Conservation (phyloP, 2,113 vertebrate species). For the Parus major region DNA sequence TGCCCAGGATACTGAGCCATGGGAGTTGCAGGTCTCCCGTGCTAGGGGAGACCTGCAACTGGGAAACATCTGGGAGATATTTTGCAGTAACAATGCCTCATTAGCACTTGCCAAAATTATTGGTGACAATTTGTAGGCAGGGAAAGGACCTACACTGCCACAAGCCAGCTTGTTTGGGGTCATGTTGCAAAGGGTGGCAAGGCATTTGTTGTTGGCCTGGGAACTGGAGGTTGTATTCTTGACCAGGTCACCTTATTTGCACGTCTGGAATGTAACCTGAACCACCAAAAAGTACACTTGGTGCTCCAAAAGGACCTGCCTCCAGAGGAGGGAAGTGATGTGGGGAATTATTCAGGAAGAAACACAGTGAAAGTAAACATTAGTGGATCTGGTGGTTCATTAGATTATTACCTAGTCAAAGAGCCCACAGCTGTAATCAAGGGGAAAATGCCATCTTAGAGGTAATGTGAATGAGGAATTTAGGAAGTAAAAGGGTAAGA, state of each 20-base stretch:
- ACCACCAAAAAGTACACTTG: background rate
- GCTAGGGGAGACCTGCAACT: background rate
- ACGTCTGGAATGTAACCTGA: background rate
- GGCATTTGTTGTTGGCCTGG: background rate
- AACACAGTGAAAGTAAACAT: background rate
- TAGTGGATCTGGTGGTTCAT: background rate
- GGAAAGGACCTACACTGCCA: background rate
- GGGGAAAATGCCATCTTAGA: background rate
- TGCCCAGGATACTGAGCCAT: fast-evolving
- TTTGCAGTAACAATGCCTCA: background rate
- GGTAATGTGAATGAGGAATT: background rate
- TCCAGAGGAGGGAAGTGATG: background rate
- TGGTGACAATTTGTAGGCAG: background rate
- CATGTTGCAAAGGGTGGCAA: fast-evolving
- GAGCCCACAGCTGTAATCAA: background rate
- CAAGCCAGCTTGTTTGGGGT: background rate
- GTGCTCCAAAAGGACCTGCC: background rate
- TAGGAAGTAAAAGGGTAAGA: background rate
- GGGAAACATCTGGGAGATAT: fast-evolving
- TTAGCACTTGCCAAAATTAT: background rate
- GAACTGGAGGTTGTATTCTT: background rate
- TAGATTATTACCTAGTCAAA: background rate
- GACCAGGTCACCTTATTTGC: background rate
- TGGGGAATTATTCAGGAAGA: background rate
- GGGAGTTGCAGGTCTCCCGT: background rate